phyloP scores from a whole-genome alignment of 2,888 invertebrate species.

The Plebejus argus region DNA sequence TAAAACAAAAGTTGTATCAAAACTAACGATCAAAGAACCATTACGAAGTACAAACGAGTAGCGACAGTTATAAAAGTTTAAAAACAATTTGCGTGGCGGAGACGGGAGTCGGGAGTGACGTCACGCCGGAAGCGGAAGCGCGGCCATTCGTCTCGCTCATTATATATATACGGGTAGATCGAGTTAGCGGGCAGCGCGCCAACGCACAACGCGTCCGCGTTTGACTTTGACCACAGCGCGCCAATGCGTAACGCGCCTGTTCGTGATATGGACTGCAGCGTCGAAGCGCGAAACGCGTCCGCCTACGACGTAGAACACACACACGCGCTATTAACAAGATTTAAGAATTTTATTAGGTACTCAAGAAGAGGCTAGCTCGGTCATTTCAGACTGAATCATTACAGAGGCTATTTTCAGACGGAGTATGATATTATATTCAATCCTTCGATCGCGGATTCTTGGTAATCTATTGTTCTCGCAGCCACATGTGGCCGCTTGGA shows the following conservation, averaged over 20 bases:
- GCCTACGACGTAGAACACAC: too few relatives aligned
- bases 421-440: too few relatives aligned
- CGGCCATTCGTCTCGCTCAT: slow-evolving; percentile 36
- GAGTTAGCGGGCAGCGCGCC: slow-evolving; percentile 32
- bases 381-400: too few relatives aligned
- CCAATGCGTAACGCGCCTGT: not conserved
- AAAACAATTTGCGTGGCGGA: slow-evolving; percentile 29
- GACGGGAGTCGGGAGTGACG: slow-evolving; percentile 20
- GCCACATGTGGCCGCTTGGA: too few relatives aligned
- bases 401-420: too few relatives aligned
- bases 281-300: too few relatives aligned
- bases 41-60: slow-evolving; percentile 24
- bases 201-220: not conserved
- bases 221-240: not conserved
- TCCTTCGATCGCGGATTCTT: too few relatives aligned
- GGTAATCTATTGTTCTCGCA: too few relatives aligned
- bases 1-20: slow-evolving; percentile 16
- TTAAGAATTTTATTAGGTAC: too few relatives aligned
- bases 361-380: too few relatives aligned
- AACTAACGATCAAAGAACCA: slow-evolving; percentile 23
- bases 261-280: not conserved
- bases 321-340: too few relatives aligned
- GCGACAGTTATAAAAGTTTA: slow-evolving; percentile 27
- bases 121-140: slow-evolving; percentile 31
- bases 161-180: slow-evolving; percentile 38